Evolutionary conservation across 2,113 vertebrate species (phyloP), one percentile per base, ranked within the genome.

Genomic region (Eupsittula cactorum): DNA sequence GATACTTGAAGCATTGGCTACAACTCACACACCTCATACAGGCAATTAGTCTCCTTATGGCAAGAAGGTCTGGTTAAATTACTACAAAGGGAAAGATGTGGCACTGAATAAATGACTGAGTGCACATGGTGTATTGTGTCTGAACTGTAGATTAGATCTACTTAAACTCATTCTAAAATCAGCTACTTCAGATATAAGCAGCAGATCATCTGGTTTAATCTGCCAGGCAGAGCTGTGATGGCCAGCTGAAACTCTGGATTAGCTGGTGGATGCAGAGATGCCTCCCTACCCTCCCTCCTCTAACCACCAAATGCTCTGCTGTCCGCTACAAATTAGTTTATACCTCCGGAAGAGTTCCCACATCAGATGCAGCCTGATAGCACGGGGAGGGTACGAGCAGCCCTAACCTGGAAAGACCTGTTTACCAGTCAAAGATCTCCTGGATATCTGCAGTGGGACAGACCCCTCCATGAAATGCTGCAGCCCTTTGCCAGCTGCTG

Each of bases 301-400:
- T 59, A 95, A 97, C 92, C 95, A 93, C 70, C 88, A 79, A 90
- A 53, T 74, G 17, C 73, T 44, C 90, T 29, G 62, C 80, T 94
- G 88, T 86, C 96, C 92, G 2, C 92, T 97, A 95, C 96, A 96
- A 96, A 96, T 95, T 94, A 49, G 81, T 95, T 91, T 93, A 65
- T 79, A 94, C 87, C 67, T 65, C 44, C 49, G 63, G 78, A 80
- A 65, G 93, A n/a, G 28, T 14, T 92, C 82, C 78, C 93, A 91
- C 87, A 82, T 63, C 87, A 77, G 95, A 88, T 92, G 87, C 82
- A 92, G 25, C 47, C 46, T 92, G 90, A 94, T 84, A 75, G 82
- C 92, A 37, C 10, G 31, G 75, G 93, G 80, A 93, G 73, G 31
- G 91, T n/a, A 89, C 87, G 92, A 97, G 84, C 94, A 97, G 82